phyloP scores from a whole-genome alignment of 30 jellyfish, hydroid and myxozoan species.

The Cassiopea xamachana region DNA sequence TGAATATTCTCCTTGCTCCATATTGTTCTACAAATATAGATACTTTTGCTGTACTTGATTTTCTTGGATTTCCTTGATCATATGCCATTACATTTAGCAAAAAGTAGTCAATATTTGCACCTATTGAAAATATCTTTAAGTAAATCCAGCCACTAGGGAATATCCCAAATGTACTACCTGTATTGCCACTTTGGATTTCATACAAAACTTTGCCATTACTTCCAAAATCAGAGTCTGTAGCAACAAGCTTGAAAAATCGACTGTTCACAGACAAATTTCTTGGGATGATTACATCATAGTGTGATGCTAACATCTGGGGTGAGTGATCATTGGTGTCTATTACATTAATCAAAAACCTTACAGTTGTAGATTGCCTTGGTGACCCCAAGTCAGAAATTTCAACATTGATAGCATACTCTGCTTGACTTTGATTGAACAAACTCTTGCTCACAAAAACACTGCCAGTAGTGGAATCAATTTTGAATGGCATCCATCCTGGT shows the following conservation, averaged over 20 bases:
- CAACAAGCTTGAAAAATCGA: constrained; percentile 21
- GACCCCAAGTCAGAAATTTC: constrained; percentile 61
- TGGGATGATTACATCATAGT: constrained; percentile 15
- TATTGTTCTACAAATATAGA: constrained; percentile 39
- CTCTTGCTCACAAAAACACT: constrained; percentile 56
- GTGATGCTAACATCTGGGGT: constrained; percentile 36
- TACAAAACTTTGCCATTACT: constrained; percentile 34
- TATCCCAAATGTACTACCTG: constrained; percentile 59
- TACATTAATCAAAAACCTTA: constrained; percentile 11
- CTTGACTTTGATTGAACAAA: constrained; percentile 12
- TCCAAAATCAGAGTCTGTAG: constrained; percentile 63
- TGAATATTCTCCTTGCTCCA: constrained; percentile 9
- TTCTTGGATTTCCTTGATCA: constrained; percentile 57
- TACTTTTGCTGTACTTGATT: constrained; percentile 25
- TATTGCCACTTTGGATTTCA: constrained; percentile 58
- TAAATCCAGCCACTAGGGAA: constrained; percentile 83
- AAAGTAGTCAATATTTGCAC: constrained; percentile 27
- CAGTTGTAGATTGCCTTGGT: constrained; percentile 20
- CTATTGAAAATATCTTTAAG: constrained; percentile 23
- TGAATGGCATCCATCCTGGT: constrained; percentile 12
- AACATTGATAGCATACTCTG: not conserved
- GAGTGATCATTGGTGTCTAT: constrained; percentile 60
- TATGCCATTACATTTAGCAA: constrained; percentile 26
- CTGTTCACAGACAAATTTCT: constrained; percentile 59
- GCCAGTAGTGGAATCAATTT: constrained; percentile 75